Evolutionary conservation across 2,797 vertebrate species (phyloP), one percentile per base, ranked within the genome.

Genomic region (Ctenochaetus hawaiiensis): DNA sequence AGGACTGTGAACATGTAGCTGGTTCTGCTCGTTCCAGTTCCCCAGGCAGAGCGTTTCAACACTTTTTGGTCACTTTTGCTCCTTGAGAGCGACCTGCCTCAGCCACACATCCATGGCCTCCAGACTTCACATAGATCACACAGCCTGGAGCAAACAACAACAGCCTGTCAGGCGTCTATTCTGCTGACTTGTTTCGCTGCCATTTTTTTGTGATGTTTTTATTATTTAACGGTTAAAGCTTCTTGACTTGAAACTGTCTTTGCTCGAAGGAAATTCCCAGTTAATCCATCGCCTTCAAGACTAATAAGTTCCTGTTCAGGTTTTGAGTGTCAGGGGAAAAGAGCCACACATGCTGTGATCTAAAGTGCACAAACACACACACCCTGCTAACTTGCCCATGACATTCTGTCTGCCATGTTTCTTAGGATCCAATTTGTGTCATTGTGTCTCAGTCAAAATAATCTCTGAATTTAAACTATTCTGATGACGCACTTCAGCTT

Each of bases 261-360:
- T 18, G 58, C 72, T 77, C 54, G 62, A 74, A 76, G 48, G 58
- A 82, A 80, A 62, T 52, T 75, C 47, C 74, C 59, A 82, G 49
- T 3, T n/a, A 58, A 63, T 80, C 60, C 65, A 47, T 89, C 82
- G 82, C 52, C 62, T 79, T 74, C 10, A 8, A 61, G 16, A 18
- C 66, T 54, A 78, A 78, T 61, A 73, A 58, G 69, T 59, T 73
- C 20, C 73, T 45, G 62, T 41, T 83, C 11, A 13, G 69, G 63
- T 59, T 68, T 43, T 43, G 45, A 18, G 23, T 39, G 54, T 78
- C 37, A 45, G 47, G 37, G 37, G 34, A 47, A 64, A 22, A 37
- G 61, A 54, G 23, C 8, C 23, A 68, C 45, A 22, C 22, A 41
- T 0, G 18, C 60, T 44, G 23, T 17, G 18, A 7, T 34, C 37